phyloP scores from a whole-genome alignment of 1,140 invertebrate species.

The Ptiloglossa arizonensis region DNA sequence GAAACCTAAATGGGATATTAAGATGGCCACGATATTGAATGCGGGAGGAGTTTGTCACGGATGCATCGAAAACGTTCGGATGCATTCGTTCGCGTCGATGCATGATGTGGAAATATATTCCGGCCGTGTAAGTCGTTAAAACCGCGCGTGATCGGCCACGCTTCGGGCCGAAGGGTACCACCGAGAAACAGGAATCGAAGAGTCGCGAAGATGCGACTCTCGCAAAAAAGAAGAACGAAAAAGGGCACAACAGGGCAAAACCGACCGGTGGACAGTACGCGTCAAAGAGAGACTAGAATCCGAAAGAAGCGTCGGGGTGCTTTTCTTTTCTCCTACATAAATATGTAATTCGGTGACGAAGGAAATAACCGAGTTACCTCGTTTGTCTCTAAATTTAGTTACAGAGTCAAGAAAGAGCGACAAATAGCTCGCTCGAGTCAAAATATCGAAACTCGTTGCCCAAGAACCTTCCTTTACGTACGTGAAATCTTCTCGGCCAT shows the following conservation, averaged over 20 bases:
- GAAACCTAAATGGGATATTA: slow-evolving; percentile 12
- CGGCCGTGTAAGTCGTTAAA: slow-evolving; percentile 46
- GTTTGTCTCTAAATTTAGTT: no score
- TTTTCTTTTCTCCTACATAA: slow-evolving; percentile 14
- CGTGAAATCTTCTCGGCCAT: no score
- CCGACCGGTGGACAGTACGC: slow-evolving; percentile 3
- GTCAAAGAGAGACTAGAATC: slow-evolving; percentile 34
- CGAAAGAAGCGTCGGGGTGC: slow-evolving; percentile 5
- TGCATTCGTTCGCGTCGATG: slow-evolving; percentile 24
- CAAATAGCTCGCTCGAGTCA: no score
- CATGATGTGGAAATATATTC: slow-evolving; percentile 47
- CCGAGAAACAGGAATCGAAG: slow-evolving; percentile 10
- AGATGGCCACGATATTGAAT: slow-evolving; percentile 24
- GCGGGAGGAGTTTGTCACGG: not conserved
- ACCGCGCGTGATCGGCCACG: slow-evolving; percentile 39
- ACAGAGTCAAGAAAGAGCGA: no score
- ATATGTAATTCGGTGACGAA: slow-evolving; percentile 11
- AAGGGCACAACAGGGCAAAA: not conserved
- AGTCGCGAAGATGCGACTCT: not conserved
- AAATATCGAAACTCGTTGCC: no score
- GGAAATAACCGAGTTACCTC: not conserved
- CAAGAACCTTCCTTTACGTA: no score
- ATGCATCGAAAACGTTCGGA: no score
- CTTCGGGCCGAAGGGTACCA: slow-evolving; percentile 15
- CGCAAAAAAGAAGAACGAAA: not conserved